These are phyloP conservation scores for Bettongia penicillata DNA, from an alignment of 2,113 vertebrate genomes.

Conservation along the genomic window DNA sequence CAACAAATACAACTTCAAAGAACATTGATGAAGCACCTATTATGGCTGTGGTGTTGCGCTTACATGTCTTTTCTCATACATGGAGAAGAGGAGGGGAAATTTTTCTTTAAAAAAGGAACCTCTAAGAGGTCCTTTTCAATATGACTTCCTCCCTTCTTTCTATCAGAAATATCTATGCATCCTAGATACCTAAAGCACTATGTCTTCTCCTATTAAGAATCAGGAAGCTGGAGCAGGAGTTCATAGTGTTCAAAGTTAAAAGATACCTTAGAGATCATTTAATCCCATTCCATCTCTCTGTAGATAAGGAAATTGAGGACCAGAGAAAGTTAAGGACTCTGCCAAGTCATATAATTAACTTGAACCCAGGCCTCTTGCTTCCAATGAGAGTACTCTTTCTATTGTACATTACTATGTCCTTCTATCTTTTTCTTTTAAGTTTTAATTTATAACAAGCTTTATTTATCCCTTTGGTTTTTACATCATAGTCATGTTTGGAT, in stretches of 20 bases:
- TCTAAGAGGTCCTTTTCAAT: background rate
- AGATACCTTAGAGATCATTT: background rate
- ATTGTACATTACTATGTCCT: background rate
- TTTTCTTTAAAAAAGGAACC: background rate
- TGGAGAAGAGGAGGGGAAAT: background rate
- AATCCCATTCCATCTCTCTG: background rate
- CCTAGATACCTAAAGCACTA: background rate
- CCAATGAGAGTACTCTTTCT: background rate
- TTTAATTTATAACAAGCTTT: background rate
- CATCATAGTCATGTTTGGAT: background rate
- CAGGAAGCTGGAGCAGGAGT: fast-evolving
- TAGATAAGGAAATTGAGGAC: background rate
- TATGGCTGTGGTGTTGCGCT: background rate
- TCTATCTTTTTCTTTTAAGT: background rate
- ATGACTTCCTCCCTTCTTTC: background rate
- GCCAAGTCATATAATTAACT: background rate
- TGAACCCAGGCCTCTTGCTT: background rate
- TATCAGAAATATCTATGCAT: background rate
- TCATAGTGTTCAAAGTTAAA: background rate
- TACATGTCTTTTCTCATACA: background rate
- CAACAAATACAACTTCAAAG: background rate
- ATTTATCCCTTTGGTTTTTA: background rate
- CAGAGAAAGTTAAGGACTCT: background rate
- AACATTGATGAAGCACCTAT: background rate
- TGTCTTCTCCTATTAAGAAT: background rate